Conservation (phyloP, 2,797 vertebrate genomes). For the Carduelis carduelis region DNA sequence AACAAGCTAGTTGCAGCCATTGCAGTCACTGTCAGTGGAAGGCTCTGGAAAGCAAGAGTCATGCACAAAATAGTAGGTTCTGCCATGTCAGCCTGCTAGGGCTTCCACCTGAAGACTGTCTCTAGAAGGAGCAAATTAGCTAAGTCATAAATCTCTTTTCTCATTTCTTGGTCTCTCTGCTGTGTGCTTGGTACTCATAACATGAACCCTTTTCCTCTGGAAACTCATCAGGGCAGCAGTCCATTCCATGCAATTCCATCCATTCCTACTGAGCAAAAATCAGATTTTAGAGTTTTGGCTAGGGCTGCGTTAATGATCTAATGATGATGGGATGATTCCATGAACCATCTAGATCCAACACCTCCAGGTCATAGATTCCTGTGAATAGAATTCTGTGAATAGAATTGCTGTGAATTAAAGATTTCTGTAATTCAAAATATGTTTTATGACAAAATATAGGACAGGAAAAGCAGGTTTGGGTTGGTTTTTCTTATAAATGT, state of each 20-base stretch:
- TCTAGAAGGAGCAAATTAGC: not conserved
- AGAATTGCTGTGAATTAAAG: not conserved
- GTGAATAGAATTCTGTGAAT: not conserved
- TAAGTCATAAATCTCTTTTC: not conserved
- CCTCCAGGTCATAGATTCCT: not conserved
- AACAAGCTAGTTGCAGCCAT: not conserved
- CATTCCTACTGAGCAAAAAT: not conserved
- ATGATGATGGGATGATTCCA: not conserved
- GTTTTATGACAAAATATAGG: not conserved
- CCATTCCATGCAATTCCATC: not conserved
- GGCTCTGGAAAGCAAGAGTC: not conserved
- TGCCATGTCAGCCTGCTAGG: not conserved
- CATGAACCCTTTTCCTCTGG: not conserved
- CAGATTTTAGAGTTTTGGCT: not conserved
- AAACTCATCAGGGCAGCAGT: not conserved
- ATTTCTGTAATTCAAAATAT: not conserved
- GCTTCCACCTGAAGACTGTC: not conserved
- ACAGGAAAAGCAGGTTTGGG: not conserved
- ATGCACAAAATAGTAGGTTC: not conserved
- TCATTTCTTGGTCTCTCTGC: not conserved
- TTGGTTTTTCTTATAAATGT: not conserved
- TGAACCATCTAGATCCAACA: not conserved
- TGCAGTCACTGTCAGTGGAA: not conserved
- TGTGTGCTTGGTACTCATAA: not conserved
- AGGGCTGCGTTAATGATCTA: not conserved